Base-by-base conservation (phyloP, 2,888 invertebrate species). In the Aphodius granarius region DNA sequence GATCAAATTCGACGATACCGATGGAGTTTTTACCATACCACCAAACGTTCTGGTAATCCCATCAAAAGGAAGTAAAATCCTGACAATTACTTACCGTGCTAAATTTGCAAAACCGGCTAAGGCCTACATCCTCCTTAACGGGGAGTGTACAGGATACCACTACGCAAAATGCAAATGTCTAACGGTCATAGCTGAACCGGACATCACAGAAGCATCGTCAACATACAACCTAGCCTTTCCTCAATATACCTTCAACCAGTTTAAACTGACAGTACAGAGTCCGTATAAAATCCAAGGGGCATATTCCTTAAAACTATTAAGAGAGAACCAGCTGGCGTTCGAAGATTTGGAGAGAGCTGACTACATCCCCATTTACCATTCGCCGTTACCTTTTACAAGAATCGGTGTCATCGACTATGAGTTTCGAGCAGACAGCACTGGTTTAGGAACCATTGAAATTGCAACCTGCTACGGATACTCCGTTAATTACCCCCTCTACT, bases 131-230 rank as follows among this genome's bases (percentile, higher is more conserved):
- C 72, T 86, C 1, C 76, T 86, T 9, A 83, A 82, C 18, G 85
- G 85, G 0, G 86, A 85, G 78, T 80, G 78, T 3, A 78, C 79
- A 0, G 82, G 82, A 0, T 77, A 81, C 5, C 81, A 81, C 63
- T 86, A 83, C 72, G 81, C 83, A 0, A 84, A 81, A 77, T 83
- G 81, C 64, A 79, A 82, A 17, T 83, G 81, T 0, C 77, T 83
- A 4, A 79, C 73, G 13, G 65, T 86, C 13, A 76, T 77, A 2
- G 86, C 85, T 13, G 78, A 80, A 22, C 81, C 85, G 0, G 78
- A 83, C 6, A 62, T 73, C n/a, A 72, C 75, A n/a, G 72, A 74
- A n/a, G 23, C 65, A 18, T 73, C 78, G 0, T 66, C 78, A 2
- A 74, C 68, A 0, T 62, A 75, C 1, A 76, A 64, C 0, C 62